Evolutionary conservation across 2,888 invertebrate species (phyloP).

Genomic region (Caenorhabditis wallacei): DNA sequence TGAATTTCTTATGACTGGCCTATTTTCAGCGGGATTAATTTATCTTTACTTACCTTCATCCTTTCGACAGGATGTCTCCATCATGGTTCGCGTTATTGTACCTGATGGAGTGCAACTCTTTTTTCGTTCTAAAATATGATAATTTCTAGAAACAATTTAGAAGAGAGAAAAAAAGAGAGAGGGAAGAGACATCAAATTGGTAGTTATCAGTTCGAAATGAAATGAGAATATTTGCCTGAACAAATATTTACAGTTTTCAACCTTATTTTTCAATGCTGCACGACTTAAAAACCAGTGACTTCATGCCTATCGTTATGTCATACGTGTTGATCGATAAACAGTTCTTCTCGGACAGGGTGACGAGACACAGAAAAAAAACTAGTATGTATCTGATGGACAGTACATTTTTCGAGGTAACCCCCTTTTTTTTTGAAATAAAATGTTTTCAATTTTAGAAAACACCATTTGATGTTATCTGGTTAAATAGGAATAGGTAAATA

Average conservation of each 20-base stretch:
- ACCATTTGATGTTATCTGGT: neutral
- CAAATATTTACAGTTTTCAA: constrained; percentile 52
- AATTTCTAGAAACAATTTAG: neutral
- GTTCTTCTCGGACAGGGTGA: constrained; percentile 15
- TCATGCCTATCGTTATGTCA: constrained; percentile 9
- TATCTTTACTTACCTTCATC: constrained; percentile 34
- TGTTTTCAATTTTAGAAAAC: neutral
- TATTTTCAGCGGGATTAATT: too few relatives aligned
- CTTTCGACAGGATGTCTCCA: constrained; percentile 50
- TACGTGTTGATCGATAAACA: constrained; percentile 12
- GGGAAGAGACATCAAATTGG: constrained; percentile 24
- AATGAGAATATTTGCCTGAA: constrained; percentile 27
- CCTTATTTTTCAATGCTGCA: constrained; percentile 40
- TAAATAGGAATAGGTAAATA: too few relatives aligned
- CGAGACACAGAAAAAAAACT: constrained; percentile 30
- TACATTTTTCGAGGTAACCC: constrained; percentile 15
- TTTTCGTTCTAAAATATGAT: constrained; percentile 1
- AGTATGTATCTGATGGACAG: constrained; percentile 18
- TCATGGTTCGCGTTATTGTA: constrained; percentile 10
- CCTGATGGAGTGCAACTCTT: constrained; percentile 34
- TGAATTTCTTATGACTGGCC: neutral
- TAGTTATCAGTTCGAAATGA: constrained; percentile 26
- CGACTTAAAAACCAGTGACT: constrained; percentile 34
- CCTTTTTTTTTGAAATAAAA: neutral
- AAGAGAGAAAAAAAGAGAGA: constrained; percentile 7